Conservation (phyloP, 1,140 invertebrate genomes). For the Diachasma alloeum region DNA sequence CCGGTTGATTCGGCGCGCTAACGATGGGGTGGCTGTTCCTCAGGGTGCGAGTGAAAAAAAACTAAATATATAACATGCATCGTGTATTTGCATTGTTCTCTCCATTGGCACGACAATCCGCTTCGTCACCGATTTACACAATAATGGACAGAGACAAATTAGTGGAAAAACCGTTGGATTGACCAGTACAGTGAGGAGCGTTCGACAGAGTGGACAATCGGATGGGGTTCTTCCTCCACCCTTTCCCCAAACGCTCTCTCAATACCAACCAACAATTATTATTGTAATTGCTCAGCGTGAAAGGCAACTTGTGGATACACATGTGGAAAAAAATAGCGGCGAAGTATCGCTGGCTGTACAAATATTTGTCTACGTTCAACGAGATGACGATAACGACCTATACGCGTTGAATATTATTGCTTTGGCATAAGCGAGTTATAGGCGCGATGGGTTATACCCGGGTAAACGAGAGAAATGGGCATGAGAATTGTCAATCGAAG, state of each 20-base stretch:
- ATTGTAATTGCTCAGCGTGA: slow-evolving; percentile 7
- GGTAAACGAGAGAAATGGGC: slow-evolving; percentile 35
- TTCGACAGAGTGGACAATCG: slow-evolving; percentile 8
- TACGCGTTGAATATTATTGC: slow-evolving; percentile 7
- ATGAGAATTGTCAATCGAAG: slow-evolving; percentile 64
- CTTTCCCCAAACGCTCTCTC: neutral
- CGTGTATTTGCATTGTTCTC: slow-evolving; percentile 45
- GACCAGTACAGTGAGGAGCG: neutral
- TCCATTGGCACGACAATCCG: slow-evolving; percentile 40
- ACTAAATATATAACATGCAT: neutral
- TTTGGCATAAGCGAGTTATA: neutral
- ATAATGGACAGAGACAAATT: slow-evolving; percentile 63
- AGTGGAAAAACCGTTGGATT: slow-evolving; percentile 53
- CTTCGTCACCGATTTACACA: slow-evolving; percentile 58
- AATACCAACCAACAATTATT: neutral
- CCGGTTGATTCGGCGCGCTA: slow-evolving; percentile 66
- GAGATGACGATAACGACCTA: slow-evolving; percentile 28
- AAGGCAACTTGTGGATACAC: neutral
- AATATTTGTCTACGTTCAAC: slow-evolving; percentile 28
- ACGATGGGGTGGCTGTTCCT: slow-evolving; percentile 56
- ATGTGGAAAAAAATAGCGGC: neutral
- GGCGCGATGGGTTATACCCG: neutral
- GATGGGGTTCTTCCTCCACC: neutral
- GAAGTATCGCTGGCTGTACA: slow-evolving; percentile 8
- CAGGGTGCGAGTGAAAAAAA: neutral